A percentile compares a stretch with the other conserved stretches of the same genome.
These are phyloP conservation scores for Noctua comes DNA, from an alignment of 2,888 invertebrate genomes.

Conservation along the genomic window DNA sequence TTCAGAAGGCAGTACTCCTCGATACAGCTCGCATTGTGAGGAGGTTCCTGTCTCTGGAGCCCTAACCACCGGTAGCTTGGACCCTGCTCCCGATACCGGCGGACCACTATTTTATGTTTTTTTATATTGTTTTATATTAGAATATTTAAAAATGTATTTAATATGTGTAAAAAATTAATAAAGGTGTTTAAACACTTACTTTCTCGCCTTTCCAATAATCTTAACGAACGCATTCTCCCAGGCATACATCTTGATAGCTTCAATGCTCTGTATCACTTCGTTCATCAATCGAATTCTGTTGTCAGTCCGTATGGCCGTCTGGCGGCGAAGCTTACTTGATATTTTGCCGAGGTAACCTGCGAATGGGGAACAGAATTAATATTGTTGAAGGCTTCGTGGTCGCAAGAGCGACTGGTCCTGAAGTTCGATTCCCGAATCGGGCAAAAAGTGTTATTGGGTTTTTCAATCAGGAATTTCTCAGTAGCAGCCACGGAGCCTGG, in stretches of 20 bases:
- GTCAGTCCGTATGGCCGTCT: conserved; percentile 95
- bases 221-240: conserved; percentile 95
- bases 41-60: too few species aligned
- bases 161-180: not conserved
- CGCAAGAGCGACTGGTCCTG: not conserved
- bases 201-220: conserved; percentile 93
- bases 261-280: conserved; percentile 95
- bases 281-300: conserved; percentile 96
- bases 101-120: too few species aligned
- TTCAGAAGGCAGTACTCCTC: too few species aligned
- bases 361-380: not conserved
- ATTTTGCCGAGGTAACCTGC: conserved; percentile 93
- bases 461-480: not conserved
- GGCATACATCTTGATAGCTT: conserved; percentile 97
- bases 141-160: too few species aligned
- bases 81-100: too few species aligned
- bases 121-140: too few species aligned
- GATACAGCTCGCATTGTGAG: too few species aligned
- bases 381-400: not conserved
- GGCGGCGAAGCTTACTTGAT: conserved; percentile 91
- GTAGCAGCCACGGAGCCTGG: too few species aligned
- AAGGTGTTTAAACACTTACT: conserved; percentile 83
- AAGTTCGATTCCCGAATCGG: not conserved
- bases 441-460: not conserved
- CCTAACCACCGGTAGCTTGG: too few species aligned